A percentile compares a stretch with the other conserved stretches of the same genome.
phyloP scores from a whole-genome alignment of 2,113 vertebrate genomes.

The Epinephelus lanceolatus region DNA sequence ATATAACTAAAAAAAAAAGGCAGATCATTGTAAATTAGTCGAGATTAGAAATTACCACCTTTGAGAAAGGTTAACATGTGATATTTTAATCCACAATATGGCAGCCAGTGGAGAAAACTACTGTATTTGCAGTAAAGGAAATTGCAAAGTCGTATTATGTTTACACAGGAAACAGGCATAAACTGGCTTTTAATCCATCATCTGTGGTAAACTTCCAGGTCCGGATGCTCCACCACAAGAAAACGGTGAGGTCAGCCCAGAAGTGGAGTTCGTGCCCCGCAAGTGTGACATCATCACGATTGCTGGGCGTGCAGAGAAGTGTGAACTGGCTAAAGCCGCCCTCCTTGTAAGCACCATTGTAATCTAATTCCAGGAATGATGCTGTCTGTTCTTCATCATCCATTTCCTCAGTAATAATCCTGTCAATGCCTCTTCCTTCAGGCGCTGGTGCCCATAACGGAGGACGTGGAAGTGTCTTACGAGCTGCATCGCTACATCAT shows the following conservation, averaged over 20 bases:
- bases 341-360: constrained; percentile 78
- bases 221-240: constrained; percentile 81
- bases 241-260: constrained; percentile 81
- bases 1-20: neutral
- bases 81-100: neutral
- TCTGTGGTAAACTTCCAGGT: constrained; percentile 65
- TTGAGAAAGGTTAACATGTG: neutral
- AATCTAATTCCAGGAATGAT: neutral
- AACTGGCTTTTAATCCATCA: neutral
- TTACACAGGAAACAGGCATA: neutral
- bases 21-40: neutral
- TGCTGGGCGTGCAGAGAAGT: constrained; percentile 85
- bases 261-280: constrained; percentile 79
- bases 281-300: constrained; percentile 87
- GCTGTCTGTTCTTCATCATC: neutral
- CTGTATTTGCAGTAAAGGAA: neutral
- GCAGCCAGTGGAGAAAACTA: neutral
- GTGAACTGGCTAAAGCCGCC: constrained; percentile 83
- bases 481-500: constrained; percentile 90
- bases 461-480: constrained; percentile 86
- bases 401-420: neutral
- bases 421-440: constrained; percentile 37
- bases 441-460: constrained; percentile 87
- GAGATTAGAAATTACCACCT: neutral
- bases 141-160: neutral